phyloP scores from a whole-genome alignment of 2,113 vertebrate genomes.

The Conger conger region DNA sequence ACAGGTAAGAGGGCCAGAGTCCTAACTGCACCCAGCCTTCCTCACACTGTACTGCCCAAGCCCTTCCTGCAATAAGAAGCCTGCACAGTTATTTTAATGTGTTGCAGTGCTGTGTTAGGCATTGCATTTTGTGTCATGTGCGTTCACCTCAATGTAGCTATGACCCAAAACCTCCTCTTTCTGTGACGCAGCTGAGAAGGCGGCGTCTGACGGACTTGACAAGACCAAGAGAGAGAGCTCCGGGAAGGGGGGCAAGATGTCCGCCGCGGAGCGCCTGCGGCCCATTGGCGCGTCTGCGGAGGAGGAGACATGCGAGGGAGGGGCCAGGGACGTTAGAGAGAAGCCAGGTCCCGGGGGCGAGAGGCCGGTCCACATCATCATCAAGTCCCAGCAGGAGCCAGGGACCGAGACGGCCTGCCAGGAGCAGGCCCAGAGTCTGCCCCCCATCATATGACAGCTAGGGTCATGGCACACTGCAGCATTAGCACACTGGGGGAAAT shows the following conservation, averaged over 20 bases:
- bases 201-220: conserved; percentile 45
- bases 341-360: conserved; percentile 47
- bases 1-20: conserved; percentile 46
- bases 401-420: conserved; percentile 47
- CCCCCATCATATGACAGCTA: conserved; percentile 50
- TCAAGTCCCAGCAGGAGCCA: conserved; percentile 59
- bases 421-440: conserved; percentile 50
- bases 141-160: neutral
- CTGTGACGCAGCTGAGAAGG: conserved; percentile 43
- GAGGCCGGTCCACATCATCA: conserved; percentile 66
- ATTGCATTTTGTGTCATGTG: neutral
- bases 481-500: neutral
- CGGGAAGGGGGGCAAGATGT: conserved; percentile 45
- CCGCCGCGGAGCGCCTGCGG: conserved; percentile 57
- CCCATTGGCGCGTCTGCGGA: conserved; percentile 69
- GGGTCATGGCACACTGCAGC: neutral
- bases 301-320: conserved; percentile 55
- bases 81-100: neutral
- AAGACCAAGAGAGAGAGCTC: conserved; percentile 56
- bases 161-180: conserved; percentile 26
- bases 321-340: conserved; percentile 38
- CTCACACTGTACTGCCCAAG: neutral
- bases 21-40: neutral
- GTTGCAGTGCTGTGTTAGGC: neutral
- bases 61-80: neutral